Evolutionary conservation across 2,797 vertebrate genomes (phyloP).

Genomic region (Dallia pectoralis): DNA sequence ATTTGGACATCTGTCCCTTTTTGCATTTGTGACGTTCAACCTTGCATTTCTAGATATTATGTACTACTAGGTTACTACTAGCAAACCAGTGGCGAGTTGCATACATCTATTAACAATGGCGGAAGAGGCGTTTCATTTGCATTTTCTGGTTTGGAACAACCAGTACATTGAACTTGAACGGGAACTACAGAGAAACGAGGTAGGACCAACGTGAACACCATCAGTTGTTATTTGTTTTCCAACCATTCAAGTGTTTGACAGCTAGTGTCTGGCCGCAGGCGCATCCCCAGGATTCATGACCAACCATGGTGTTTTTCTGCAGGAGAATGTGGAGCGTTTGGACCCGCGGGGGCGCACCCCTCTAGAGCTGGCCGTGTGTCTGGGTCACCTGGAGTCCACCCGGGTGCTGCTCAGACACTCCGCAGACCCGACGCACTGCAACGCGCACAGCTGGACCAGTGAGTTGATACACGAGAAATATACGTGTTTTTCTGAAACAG

Average conservation of each 20-base stretch:
- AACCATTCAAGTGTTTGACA: constrained; percentile 1
- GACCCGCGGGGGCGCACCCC: constrained; percentile 89
- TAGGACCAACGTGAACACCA: constrained; percentile 47
- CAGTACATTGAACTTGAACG: constrained; percentile 87
- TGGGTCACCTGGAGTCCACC: constrained; percentile 89
- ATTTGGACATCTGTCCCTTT: not conserved
- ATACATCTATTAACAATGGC: constrained; percentile 62
- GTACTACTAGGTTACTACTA: no score
- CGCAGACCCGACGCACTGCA: constrained; percentile 84
- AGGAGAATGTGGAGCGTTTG: constrained; percentile 83
- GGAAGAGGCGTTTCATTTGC: constrained; percentile 83
- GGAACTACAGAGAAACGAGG: constrained; percentile 85
- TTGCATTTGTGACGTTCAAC: not conserved
- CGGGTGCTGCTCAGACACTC: constrained; percentile 86
- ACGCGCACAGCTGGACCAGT: constrained; percentile 89
- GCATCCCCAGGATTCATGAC: constrained; percentile 32
- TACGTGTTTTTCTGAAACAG: no score
- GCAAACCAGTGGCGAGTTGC: not conserved
- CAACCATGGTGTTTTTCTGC: constrained; percentile 36
- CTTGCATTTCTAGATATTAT: not conserved
- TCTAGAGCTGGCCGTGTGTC: constrained; percentile 88
- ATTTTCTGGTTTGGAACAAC: constrained; percentile 91
- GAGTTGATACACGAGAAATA: constrained; percentile 25
- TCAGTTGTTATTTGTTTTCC: not conserved
- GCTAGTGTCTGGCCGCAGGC: constrained; percentile 22